Evolutionary conservation across 1,140 invertebrate species (phyloP).

Genomic region (Listronotus bonariensis): DNA sequence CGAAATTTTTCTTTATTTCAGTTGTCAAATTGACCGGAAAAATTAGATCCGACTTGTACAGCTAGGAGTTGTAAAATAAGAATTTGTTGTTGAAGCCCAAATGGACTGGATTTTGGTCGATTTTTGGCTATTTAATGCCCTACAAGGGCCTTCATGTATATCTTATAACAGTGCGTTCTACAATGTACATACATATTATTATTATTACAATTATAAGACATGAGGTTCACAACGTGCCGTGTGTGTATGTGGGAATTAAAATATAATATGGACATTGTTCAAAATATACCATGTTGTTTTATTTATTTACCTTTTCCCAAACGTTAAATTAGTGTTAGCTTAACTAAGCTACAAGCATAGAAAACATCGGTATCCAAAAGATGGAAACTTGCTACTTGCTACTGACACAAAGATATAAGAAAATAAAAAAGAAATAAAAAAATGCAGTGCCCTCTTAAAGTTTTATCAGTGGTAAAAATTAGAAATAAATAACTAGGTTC

Average conservation of each 20-base stretch:
- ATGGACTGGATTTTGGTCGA: conserved; percentile 33
- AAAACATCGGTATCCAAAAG: no score
- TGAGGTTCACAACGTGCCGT: conserved; percentile 82
- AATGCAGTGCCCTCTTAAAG: no score
- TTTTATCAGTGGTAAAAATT: no score
- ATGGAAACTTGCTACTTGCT: no score
- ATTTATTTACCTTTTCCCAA: conserved; percentile 15
- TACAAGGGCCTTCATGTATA: conserved; percentile 58
- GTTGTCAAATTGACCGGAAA: no score
- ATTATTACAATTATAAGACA: conserved; percentile 65
- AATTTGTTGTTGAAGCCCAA: conserved; percentile 53
- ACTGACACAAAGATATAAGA: no score
- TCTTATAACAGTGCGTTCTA: conserved; percentile 69
- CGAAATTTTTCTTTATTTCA: no score
- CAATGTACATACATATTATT: conserved; percentile 69
- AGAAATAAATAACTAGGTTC: no score
- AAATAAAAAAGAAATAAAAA: no score
- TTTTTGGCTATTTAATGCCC: conserved; percentile 39
- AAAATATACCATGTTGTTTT: conserved; percentile 56
- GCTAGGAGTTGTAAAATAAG: conserved; percentile 58
- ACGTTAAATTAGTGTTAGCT: no score
- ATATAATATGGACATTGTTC: conserved; percentile 86
- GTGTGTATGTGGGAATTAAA: conserved; percentile 82
- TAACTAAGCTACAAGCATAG: no score
- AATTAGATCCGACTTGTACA: conserved; percentile 57